A percentile compares a stretch with the other conserved stretches of the same genome.
Evolutionary conservation across 2,797 vertebrate genomes (phyloP).

Genomic region (Rhinatrema bivittatum): DNA sequence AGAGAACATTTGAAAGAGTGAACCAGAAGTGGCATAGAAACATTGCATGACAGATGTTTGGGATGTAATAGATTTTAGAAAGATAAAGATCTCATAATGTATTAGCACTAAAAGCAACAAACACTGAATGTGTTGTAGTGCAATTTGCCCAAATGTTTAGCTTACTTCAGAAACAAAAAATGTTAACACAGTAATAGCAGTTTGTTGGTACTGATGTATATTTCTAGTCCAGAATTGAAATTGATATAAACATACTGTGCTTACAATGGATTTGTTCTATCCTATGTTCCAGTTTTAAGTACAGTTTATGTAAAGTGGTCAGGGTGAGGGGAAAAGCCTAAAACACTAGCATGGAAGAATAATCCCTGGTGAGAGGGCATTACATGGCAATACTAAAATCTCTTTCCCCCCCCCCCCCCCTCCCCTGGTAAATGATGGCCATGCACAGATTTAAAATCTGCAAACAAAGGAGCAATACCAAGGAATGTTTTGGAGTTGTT

Average conservation of each 20-base stretch:
- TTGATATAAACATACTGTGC: slow-evolving; percentile 54
- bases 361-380: too few species aligned
- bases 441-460: too few species aligned
- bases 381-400: too few species aligned
- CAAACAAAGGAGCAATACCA: too few species aligned
- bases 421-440: too few species aligned
- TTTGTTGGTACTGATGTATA: slow-evolving; percentile 51
- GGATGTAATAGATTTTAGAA: slow-evolving; percentile 3
- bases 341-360: too few species aligned
- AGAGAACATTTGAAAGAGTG: neutral
- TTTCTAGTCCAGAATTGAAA: slow-evolving; percentile 50
- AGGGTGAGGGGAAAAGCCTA: slow-evolving; percentile 9
- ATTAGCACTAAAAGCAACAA: slow-evolving; percentile 35
- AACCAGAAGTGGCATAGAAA: slow-evolving; percentile 5
- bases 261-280: slow-evolving; percentile 35
- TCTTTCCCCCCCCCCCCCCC: too few species aligned
- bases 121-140: slow-evolving; percentile 47
- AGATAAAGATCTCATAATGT: slow-evolving; percentile 25
- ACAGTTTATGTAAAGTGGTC: slow-evolving; percentile 12
- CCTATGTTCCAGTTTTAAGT: slow-evolving; percentile 38
- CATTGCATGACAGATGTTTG: slow-evolving; percentile 15
- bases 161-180: slow-evolving; percentile 53
- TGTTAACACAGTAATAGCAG: slow-evolving; percentile 57
- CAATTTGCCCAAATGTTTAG: slow-evolving; percentile 48
- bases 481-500: too few species aligned